Evolutionary conservation across 2,797 vertebrate genomes (phyloP), one percentile per base, ranked within the genome.

Genomic region (Trachurus trachurus): DNA sequence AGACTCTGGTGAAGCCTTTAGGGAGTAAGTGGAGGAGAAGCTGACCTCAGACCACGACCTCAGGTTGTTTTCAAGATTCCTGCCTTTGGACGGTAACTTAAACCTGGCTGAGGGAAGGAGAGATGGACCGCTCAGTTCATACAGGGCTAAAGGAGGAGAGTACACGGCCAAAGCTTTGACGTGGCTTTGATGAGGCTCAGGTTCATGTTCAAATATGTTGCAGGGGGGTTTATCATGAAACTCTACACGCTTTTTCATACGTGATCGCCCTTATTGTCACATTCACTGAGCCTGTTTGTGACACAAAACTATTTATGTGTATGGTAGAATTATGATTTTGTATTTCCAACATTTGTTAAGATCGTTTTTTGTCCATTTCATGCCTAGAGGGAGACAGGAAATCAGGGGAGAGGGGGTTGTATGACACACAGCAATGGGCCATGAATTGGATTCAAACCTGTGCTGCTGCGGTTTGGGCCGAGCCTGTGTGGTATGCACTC

Each of bases 1-100:
- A 82, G 71, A 75, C 60, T 75, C 40, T 8, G 5, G 37, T 13
- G 61, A 65, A 50, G 76, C 81, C 61, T 26, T 26, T 56, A 13
- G 74, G 78, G 74, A 85, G 78, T 58, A 74, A 84, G 58, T 72
- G 53, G 82, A 89, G 79, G 66, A 77, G 80, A 72, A 0, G 58
- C 42, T 85, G 88, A 91, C 87, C 90, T 79, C 58, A 17, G 60
- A 81, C 76, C 60, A 37, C 91, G 89, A 93, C 84, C 90, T 74
- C 71, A 34, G 71, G 47, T 84, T 90, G 83, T 84, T 90, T 91
- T 82, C 71, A 79, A 68, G 74, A 87, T 86, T 88, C 80, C 81
- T 82, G 62, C 79, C 77, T 63, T 74, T 76, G 57, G 73, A 78
- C 69, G 50, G 68, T 62, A 88, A 91, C 83, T 76, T 60, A 69